phyloP scores from a whole-genome alignment of 1,140 invertebrate genomes.

The Tenebrio molitor region DNA sequence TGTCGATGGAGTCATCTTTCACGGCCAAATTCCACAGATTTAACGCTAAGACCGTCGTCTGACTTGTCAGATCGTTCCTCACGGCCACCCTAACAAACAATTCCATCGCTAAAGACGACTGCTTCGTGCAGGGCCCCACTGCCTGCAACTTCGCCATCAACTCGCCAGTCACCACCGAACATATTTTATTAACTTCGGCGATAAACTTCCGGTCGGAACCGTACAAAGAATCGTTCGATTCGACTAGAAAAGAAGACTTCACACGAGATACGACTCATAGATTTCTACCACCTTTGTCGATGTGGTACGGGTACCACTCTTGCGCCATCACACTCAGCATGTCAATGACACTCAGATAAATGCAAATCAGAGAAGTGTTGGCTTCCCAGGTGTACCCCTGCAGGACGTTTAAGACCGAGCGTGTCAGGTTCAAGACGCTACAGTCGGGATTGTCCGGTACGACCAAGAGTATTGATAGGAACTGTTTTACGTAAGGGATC shows the following conservation, averaged over 20 bases:
- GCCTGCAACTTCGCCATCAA: conserved; percentile 81
- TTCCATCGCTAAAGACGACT: conserved; percentile 79
- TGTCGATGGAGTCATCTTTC: conserved; percentile 72
- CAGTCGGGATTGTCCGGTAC: conserved; percentile 92
- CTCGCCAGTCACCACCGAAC: conserved; percentile 82
- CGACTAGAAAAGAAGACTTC: conserved; percentile 74
- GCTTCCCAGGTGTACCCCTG: conserved; percentile 80
- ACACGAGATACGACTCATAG: conserved; percentile 19
- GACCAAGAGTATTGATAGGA: conserved; percentile 87
- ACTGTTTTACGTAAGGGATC: conserved; percentile 81
- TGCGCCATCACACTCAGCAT: conserved; percentile 81
- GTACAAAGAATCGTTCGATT: conserved; percentile 95
- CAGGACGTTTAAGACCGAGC: conserved; percentile 81
- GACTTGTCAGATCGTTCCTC: conserved; percentile 77
- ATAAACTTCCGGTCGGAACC: conserved; percentile 91
- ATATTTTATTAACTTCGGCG: conserved; percentile 83
- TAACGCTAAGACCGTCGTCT: conserved; percentile 75
- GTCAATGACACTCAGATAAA: conserved; percentile 82
- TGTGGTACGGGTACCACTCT: conserved; percentile 85
- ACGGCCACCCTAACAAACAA: conserved; percentile 80
- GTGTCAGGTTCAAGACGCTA: conserved; percentile 82
- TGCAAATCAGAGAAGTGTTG: conserved; percentile 69
- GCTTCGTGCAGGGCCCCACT: conserved; percentile 75
- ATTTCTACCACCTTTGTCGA: conserved; percentile 81
- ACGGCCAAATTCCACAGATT: conserved; percentile 86